Percentiles rank a stretch among this genome's conserved stretches.
Conservation (phyloP, 2,888 invertebrate species). For the Amblyjoppa proteus region DNA sequence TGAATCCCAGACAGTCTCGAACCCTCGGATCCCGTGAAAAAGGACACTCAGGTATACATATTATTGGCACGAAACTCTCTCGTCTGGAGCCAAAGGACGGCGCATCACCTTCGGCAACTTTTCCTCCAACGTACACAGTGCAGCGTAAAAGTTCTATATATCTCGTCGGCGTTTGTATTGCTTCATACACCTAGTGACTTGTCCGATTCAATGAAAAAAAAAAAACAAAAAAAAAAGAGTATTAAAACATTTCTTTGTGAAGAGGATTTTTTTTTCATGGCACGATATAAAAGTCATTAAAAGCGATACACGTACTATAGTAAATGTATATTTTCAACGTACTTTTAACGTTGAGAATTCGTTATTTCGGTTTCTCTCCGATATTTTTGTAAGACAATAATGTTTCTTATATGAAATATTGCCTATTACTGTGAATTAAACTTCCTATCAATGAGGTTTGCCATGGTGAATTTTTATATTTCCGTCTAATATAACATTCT, state of each 20-base stretch:
- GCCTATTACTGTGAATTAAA: no score
- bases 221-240: conserved; percentile 27
- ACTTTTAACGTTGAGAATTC: neutral
- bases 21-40: conserved; percentile 71
- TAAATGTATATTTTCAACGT: neutral
- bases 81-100: conserved; percentile 9
- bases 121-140: conserved; percentile 17
- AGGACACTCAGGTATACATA: conserved; percentile 73
- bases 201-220: conserved; percentile 13
- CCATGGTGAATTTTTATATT: no score
- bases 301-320: neutral
- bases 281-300: neutral
- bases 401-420: neutral
- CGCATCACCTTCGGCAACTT: conserved; percentile 30
- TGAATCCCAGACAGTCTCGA: conserved; percentile 73
- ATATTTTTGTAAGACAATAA: neutral
- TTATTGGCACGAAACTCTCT: conserved; percentile 54
- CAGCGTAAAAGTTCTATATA: conserved; percentile 18
- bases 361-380: neutral
- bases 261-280: neutral
- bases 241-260: conserved; percentile 15
- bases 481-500: no score
- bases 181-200: neutral
- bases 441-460: no score
- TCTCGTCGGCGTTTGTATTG: neutral